A percentile compares a stretch with the other conserved stretches of the same genome.
Conservation (phyloP, 2,797 vertebrate species). For the Novumbra hubbsi region DNA sequence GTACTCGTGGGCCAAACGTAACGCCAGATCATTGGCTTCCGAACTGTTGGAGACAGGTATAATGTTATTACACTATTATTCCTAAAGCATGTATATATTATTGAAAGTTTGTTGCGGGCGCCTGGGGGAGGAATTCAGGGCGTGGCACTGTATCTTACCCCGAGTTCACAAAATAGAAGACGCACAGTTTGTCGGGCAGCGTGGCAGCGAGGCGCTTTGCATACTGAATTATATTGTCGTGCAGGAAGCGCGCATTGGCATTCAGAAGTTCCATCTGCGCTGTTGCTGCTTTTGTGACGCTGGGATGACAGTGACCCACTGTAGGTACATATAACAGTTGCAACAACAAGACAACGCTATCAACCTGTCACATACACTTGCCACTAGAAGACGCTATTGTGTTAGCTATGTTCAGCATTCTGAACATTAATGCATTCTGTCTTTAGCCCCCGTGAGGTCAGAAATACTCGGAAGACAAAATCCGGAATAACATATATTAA, state of each 20-base stretch:
- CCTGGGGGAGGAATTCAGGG: neutral
- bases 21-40: constrained; percentile 93
- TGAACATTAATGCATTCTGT: too few species aligned
- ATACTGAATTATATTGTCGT: constrained; percentile 87
- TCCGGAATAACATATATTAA: too few species aligned
- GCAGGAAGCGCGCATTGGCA: constrained; percentile 88
- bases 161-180: constrained; percentile 95
- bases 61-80: neutral
- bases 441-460: too few species aligned
- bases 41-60: constrained; percentile 71
- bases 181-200: constrained; percentile 80
- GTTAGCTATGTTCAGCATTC: neutral
- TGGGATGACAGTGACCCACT: constrained; percentile 96
- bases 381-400: neutral
- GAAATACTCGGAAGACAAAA: too few species aligned
- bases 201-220: constrained; percentile 83
- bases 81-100: neutral
- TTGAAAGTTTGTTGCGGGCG: neutral
- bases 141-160: constrained; percentile 73
- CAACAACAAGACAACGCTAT: neutral
- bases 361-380: neutral
- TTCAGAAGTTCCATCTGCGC: constrained; percentile 87
- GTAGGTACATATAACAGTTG: constrained; percentile 5
- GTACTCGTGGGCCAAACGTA: constrained; percentile 86
- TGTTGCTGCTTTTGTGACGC: constrained; percentile 80